These are phyloP conservation scores for Hydraecia micacea DNA, from an alignment of 2,888 invertebrate genomes.

Conservation along the genomic window DNA sequence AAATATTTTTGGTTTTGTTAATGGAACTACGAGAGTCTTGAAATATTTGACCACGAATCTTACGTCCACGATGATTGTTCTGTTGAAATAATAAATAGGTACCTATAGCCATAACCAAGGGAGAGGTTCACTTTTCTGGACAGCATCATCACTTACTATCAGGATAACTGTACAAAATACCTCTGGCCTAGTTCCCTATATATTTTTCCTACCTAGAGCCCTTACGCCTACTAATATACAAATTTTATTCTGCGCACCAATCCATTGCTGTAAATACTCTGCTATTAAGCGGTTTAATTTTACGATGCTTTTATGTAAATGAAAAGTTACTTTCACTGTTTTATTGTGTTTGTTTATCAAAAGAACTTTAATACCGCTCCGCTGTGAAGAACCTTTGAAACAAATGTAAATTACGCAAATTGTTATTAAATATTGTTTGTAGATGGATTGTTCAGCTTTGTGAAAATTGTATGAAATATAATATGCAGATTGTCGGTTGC, in stretches of 20 bases:
- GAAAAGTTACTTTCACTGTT: conserved; percentile 35
- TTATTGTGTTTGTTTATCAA: conserved; percentile 38
- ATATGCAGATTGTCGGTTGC: conserved; percentile 37
- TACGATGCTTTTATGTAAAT: conserved; percentile 43
- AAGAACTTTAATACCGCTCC: conserved; percentile 24
- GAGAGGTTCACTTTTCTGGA: not conserved
- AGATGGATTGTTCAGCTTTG: conserved; percentile 28
- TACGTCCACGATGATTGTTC: not conserved
- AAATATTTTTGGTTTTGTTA: not conserved
- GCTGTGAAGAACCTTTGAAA: conserved; percentile 30
- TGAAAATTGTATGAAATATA: conserved; percentile 35
- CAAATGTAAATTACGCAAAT: conserved; percentile 44
- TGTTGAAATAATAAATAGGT: not conserved
- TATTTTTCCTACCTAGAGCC: no score
- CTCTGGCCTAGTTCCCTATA: not conserved
- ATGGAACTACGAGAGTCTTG: not conserved
- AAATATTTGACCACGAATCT: not conserved
- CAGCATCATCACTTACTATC: not conserved
- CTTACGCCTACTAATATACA: conserved; percentile 1
- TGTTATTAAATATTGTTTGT: conserved; percentile 30
- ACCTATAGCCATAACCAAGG: not conserved
- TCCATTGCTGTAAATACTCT: conserved; percentile 23
- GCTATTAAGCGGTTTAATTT: conserved; percentile 29
- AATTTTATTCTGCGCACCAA: conserved; percentile 2
- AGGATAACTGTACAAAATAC: not conserved